Evolutionary conservation across 30 jellyfish, hydroid and myxozoan species (phyloP).

Genomic region (Rhopilema esculentum): DNA sequence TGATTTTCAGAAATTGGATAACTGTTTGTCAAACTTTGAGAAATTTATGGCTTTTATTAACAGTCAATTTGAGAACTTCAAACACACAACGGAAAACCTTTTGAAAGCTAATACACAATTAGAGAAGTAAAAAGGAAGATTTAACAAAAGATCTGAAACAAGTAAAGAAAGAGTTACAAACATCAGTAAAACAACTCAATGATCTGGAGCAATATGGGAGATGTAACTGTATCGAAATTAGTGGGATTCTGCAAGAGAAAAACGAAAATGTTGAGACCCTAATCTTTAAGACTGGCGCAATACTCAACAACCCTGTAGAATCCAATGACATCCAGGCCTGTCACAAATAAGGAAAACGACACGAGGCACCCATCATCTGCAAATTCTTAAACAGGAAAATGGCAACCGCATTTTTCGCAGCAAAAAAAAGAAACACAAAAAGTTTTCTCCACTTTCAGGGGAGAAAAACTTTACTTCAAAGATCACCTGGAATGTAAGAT

Average conservation of each 20-base stretch:
- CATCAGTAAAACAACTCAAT: neutral
- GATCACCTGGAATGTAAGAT: conserved; percentile 3
- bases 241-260: neutral
- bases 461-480: conserved; percentile 17
- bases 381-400: conserved; percentile 15
- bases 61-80: conserved; percentile 8
- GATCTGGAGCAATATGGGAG: conserved; percentile 20
- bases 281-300: conserved; percentile 14
- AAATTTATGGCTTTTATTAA: neutral
- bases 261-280: neutral
- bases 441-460: neutral
- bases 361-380: conserved; percentile 31
- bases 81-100: conserved; percentile 11
- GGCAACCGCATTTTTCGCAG: conserved; percentile 22
- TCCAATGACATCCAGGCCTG: conserved; percentile 29
- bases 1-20: neutral
- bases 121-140: neutral
- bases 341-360: conserved; percentile 1
- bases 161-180: conserved; percentile 10
- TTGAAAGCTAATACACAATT: neutral
- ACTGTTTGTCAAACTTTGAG: conserved; percentile 9
- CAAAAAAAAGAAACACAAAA: conserved; percentile 1
- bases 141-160: neutral
- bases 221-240: conserved; percentile 1
- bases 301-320: conserved; percentile 6